Evolutionary conservation across 2,888 invertebrate genomes (phyloP), one percentile per base, ranked within the genome.

Genomic region (Bibio marci): DNA sequence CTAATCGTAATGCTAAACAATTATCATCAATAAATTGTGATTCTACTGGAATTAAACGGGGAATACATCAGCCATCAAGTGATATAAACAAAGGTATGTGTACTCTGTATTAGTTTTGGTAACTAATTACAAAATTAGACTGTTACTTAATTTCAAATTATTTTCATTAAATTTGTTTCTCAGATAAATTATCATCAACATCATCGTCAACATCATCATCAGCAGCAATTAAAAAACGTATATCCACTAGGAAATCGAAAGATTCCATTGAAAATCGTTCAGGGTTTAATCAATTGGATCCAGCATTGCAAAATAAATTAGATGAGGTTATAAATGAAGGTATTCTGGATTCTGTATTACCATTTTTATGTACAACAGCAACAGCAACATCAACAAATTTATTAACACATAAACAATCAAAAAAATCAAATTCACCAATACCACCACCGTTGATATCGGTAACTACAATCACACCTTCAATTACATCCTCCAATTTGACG

Each of bases 301-400:
- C 57, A 2, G 51, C 53, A 26, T 45, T 62, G 7, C 50, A 43
- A 11, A 53, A 55, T 19, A 59, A 59, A 44, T 44, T 62, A 25
- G 55, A 61, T 40, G 55, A 82, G 63, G 73, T 85, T 1, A 67
- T 87, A 44, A 76, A 79, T 35, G 86, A 86, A 62, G 86, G 86
- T 11, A 69, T 87, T 43, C 58, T 86, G 36, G 87, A 87, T 59
- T 82, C 85, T 0, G 77, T 87, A 41, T 58, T 86, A 35, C 80
- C 86, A 0, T 82, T 82, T 52, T 67, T 86, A 46, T 74, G 38
- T 56, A 67, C 44, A 53, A 47, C 54, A 6, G 52, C 15, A 17
- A 30, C 35, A n/a, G 12, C 40, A 15, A 10, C 18, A 1, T 26
- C 36, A 19, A 31, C 15, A 22, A 40, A 17, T 30, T 19, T n/a